These are phyloP conservation scores for Aphelocoma californica DNA, from an alignment of 2,797 vertebrate species.

Conservation along the genomic window DNA sequence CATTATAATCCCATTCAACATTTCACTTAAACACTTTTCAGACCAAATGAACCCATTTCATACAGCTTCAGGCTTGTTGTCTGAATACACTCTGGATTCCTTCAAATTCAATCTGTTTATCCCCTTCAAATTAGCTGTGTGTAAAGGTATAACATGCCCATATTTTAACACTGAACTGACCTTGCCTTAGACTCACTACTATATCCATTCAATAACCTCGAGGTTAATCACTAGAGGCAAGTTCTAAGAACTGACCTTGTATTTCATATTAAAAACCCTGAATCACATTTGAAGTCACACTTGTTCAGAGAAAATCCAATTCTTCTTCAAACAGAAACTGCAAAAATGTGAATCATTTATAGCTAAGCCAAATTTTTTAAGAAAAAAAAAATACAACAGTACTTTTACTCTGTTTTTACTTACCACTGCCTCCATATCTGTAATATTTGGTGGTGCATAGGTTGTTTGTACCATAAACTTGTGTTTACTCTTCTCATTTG, in stretches of 20 bases:
- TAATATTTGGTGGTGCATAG: conserved; percentile 87
- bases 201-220: neutral
- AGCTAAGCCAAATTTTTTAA: neutral
- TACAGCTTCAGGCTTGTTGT: neutral
- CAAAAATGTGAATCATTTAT: neutral
- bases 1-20: neutral
- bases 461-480: conserved; percentile 99
- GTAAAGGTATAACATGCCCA: neutral
- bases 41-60: neutral
- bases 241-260: neutral
- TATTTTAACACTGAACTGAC: neutral
- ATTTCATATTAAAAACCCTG: neutral
- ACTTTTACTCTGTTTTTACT: conserved; percentile 61
- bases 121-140: neutral
- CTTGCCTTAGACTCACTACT: neutral
- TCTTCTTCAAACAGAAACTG: neutral
- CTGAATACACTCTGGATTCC: neutral
- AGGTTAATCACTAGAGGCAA: neutral
- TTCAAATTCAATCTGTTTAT: neutral
- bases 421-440: conserved; percentile 97
- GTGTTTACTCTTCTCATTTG: conserved; percentile 99
- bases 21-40: neutral
- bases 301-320: neutral
- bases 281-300: neutral
- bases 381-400: neutral